Evolutionary conservation across 2,888 invertebrate genomes (phyloP).

Genomic region (Escarpia spicata): DNA sequence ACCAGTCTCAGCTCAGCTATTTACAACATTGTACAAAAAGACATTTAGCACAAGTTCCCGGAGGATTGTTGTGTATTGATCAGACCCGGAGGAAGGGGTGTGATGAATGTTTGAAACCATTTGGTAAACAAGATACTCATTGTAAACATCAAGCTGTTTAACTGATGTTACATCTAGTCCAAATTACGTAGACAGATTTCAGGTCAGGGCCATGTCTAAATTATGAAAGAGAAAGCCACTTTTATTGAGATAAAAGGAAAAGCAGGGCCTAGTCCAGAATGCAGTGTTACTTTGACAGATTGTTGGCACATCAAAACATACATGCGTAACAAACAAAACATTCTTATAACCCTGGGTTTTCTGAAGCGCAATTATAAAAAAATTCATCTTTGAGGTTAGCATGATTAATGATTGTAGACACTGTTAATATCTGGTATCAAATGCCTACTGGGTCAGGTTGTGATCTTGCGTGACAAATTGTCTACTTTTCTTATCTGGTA

Average conservation of each 20-base stretch:
- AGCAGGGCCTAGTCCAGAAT: neutral
- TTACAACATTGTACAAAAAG: neutral
- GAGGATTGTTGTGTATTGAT: neutral
- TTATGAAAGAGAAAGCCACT: neutral
- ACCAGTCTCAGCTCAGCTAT: too few species aligned
- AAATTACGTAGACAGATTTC: neutral
- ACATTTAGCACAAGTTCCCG: neutral
- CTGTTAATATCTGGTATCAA: neutral
- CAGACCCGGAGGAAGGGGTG: neutral
- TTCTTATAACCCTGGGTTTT: neutral
- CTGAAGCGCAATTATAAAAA: neutral
- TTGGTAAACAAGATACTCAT: neutral
- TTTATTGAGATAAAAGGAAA: neutral
- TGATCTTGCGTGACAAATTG: neutral
- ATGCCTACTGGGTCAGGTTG: neutral
- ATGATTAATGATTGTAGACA: neutral
- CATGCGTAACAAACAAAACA: neutral
- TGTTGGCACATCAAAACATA: neutral
- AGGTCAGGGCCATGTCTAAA: neutral
- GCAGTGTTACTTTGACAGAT: neutral
- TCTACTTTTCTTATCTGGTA: neutral
- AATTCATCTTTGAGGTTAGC: neutral
- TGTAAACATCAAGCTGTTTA: neutral
- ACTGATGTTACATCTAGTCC: neutral
- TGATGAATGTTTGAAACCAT: neutral